A percentile compares a stretch with the other conserved stretches of the same genome.
Evolutionary conservation across 2,797 vertebrate genomes (phyloP).

Genomic region (Hyperoplus immaculatus): DNA sequence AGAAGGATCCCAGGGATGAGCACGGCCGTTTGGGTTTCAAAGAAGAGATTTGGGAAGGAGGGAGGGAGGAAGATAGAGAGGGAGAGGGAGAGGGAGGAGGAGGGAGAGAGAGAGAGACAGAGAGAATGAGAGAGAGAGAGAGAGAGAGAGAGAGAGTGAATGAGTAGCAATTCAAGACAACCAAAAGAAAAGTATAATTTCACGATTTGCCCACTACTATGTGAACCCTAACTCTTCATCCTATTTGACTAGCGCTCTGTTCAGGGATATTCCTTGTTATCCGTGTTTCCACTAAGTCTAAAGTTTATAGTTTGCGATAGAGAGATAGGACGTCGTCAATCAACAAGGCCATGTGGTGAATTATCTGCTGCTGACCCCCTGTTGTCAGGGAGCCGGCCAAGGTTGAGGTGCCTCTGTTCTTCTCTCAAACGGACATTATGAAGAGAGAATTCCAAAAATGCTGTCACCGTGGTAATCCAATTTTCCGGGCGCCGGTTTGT

Average conservation of each 20-base stretch:
- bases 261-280: conserved; percentile 39
- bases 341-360: conserved; percentile 29
- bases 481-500: conserved; percentile 65
- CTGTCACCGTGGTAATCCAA: conserved; percentile 75
- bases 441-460: conserved; percentile 73
- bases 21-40: conserved; percentile 61
- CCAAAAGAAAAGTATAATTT: conserved; percentile 50
- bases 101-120: neutral
- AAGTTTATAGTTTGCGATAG: conserved; percentile 39
- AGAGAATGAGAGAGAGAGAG: conserved; percentile 28
- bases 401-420: conserved; percentile 52
- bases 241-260: conserved; percentile 9
- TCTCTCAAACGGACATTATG: conserved; percentile 40
- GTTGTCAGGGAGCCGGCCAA: conserved; percentile 31
- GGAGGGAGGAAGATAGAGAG: conserved; percentile 20
- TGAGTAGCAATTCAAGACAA: conserved; percentile 44
- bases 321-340: conserved; percentile 34
- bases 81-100: conserved; percentile 12
- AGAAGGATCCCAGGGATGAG: conserved; percentile 80
- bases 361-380: conserved; percentile 13
- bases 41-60: conserved; percentile 38
- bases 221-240: conserved; percentile 59
- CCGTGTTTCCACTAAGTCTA: neutral
- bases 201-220: conserved; percentile 37
- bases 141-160: conserved; percentile 36